Conservation (phyloP, 1,140 invertebrate species). For the Steinernema feltiae region DNA sequence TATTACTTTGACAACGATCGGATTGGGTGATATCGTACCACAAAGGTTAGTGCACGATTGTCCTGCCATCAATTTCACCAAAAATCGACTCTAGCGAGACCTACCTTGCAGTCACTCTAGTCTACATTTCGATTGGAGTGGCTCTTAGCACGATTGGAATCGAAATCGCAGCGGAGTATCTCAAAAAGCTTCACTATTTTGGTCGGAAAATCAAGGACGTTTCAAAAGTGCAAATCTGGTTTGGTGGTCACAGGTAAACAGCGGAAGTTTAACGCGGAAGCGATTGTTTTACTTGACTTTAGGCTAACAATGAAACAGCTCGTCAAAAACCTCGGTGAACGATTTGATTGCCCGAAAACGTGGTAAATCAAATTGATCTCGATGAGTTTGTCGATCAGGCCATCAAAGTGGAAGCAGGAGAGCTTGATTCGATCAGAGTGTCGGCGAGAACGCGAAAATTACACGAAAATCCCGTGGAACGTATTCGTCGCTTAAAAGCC, state of each 20-base stretch:
- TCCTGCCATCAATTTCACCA: background rate
- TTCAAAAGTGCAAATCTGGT: constrained; percentile 55
- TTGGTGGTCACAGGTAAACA: constrained; percentile 49
- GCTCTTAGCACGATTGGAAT: constrained; percentile 57
- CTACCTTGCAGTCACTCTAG: constrained; percentile 48
- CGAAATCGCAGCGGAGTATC: constrained; percentile 54
- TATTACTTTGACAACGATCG: constrained; percentile 39
- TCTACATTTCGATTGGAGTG: constrained; percentile 55
- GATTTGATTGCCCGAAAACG: constrained; percentile 49
- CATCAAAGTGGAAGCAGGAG: constrained; percentile 53
- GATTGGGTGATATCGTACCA: constrained; percentile 37
- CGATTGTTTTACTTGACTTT: constrained; percentile 3
- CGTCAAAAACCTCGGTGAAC: constrained; percentile 55
- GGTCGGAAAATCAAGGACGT: constrained; percentile 57
- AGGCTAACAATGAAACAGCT: constrained; percentile 55
- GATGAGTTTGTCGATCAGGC: constrained; percentile 53
- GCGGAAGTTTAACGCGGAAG: background rate
- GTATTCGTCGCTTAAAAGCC: too few species aligned
- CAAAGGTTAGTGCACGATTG: constrained; percentile 21
- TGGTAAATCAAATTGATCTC: constrained; percentile 37
- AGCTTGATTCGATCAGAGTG: too few species aligned
- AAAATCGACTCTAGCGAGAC: constrained; percentile 37
- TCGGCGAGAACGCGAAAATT: too few species aligned
- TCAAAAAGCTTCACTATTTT: constrained; percentile 57
- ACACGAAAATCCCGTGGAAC: too few species aligned